phyloP scores from a whole-genome alignment of 53 echinoderm and acorn worm genomes.

The Zoroaster sp. region DNA sequence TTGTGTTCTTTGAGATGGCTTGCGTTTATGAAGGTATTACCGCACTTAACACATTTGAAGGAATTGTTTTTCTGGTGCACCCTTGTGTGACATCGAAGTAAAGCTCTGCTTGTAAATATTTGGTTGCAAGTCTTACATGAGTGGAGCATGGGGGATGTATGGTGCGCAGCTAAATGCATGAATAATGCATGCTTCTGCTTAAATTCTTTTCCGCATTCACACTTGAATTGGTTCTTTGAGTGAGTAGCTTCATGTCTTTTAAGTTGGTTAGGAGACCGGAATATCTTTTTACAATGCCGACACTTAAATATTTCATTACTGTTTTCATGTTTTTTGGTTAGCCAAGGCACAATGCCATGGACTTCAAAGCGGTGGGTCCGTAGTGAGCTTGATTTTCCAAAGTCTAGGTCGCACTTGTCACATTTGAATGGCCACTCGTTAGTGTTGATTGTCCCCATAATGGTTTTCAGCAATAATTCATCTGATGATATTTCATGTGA shows the following conservation, averaged over 20 bases:
- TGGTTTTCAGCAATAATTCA: not conserved
- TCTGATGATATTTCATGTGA: not conserved
- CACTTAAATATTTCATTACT: too few relatives aligned
- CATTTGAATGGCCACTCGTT: not conserved
- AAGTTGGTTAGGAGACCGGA: not conserved
- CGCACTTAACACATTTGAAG: not conserved
- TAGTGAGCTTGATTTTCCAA: not conserved
- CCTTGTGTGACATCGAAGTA: not conserved
- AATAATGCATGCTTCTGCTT: not conserved
- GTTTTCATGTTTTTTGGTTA: not conserved
- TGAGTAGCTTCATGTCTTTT: not conserved
- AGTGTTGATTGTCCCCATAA: not conserved
- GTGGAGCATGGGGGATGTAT: not conserved
- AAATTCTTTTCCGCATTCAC: not conserved
- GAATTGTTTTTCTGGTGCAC: not conserved
- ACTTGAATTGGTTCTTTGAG: not conserved
- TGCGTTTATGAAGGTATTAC: not conserved
- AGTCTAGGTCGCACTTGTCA: not conserved
- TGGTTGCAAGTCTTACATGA: not conserved
- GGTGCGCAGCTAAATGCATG: not conserved
- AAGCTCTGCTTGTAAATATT: not conserved
- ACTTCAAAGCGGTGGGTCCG: not conserved
- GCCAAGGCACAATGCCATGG: not conserved
- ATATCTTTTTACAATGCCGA: not conserved
- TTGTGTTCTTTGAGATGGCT: not conserved